Conservation (phyloP, 2,113 vertebrate species). For the Aegotheles bennettii region DNA sequence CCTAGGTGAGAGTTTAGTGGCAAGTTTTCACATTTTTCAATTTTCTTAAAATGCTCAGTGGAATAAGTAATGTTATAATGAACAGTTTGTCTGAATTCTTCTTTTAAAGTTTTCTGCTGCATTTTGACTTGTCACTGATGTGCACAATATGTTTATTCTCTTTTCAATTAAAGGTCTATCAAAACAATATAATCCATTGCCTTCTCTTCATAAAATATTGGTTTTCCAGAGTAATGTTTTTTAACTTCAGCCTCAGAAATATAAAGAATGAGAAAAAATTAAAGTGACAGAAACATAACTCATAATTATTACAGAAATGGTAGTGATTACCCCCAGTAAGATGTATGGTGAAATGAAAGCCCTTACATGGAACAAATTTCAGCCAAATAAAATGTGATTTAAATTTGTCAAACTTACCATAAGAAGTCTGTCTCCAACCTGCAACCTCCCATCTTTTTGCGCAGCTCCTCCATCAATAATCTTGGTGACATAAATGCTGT, state of each 20-base stretch:
- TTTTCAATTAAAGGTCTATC: neutral
- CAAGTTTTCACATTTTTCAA: neutral
- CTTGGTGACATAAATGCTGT: constrained; percentile 97
- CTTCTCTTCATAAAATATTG: neutral
- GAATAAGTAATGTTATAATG: neutral
- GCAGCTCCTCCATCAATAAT: constrained; percentile 96
- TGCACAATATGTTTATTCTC: neutral
- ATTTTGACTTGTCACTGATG: neutral
- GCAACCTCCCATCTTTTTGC: constrained; percentile 88
- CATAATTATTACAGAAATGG: neutral
- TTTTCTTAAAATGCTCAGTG: neutral
- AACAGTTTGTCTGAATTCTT: neutral
- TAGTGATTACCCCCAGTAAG: neutral
- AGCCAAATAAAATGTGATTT: neutral
- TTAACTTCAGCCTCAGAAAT: neutral
- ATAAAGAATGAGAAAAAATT: neutral
- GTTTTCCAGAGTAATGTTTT: neutral
- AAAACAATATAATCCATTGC: neutral
- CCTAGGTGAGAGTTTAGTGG: neutral
- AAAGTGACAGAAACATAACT: neutral
- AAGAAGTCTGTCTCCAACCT: constrained; percentile 92
- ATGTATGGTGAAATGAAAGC: neutral
- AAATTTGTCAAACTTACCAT: constrained; percentile 79
- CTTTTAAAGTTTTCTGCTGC: neutral
- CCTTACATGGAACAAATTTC: neutral